Base-by-base conservation (phyloP, 2,797 vertebrate genomes). In the Novumbra hubbsi region DNA sequence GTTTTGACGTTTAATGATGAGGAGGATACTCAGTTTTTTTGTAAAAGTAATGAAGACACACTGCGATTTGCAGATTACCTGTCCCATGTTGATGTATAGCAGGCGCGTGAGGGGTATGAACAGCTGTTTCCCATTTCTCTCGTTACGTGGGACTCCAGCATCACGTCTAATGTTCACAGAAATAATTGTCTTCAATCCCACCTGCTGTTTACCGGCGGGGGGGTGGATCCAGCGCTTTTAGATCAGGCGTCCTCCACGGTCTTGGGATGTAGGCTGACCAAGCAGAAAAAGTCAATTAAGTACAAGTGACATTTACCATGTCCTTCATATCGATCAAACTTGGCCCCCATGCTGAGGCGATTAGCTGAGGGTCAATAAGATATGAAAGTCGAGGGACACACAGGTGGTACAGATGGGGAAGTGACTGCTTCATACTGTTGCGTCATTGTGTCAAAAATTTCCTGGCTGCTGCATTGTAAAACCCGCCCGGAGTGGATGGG, bases 301-400 rank as follows among this genome's bases (percentile, higher is more conserved):
- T 52, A 32, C 4, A 21, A 52, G 60, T 71, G 62, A 75, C 60
- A 76, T 75, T 79, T 62, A 68, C 16, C 73, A 41, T 73, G 38
- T 17, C 15, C 2, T 49, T 21, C 16, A 19, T 2, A 73, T 74
- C 0, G 48, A 71, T 72, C 62, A 17, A 50, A 70, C 2, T 34
- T 57, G 70, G 63, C 9, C 11, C 73, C 68, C 49, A 65, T 69
- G 75, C 34, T 38, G 34, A 38, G 34, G 34, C 38, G 66, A 74
- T 64, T 63, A 27, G n/a, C 9, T 63, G n/a, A 30, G 12, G 28
- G 27, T 28, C 69, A 55, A 11, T 48, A 30, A 52, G 30, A 50
- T 71, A 72, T 38, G 34, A 38, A 38, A 38, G 34, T 38, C 34
- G 8, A 4, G 5, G 34, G 5, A 38, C 34, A 38, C 34, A 7